A percentile compares a stretch with the other conserved stretches of the same genome.
phyloP scores from a whole-genome alignment of 2,888 invertebrate genomes.

The Ptycholaimellus sp. region DNA sequence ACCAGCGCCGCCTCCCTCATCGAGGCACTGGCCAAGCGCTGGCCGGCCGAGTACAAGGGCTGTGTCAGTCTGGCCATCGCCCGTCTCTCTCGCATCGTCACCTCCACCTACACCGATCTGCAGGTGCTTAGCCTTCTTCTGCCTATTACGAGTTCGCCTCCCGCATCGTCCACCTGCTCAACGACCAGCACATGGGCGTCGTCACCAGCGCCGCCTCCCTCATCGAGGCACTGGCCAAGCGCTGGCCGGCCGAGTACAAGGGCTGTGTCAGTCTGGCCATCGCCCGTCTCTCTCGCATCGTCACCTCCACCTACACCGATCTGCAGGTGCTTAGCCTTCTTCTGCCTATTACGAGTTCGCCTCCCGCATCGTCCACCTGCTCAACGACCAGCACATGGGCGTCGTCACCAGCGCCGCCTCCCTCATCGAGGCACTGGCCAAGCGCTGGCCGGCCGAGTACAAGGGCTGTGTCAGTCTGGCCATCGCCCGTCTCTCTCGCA shows the following conservation, averaged over 20 bases:
- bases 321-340: too few species aligned
- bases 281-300: constrained; percentile 72
- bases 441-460: constrained; percentile 95
- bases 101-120: constrained; percentile 90
- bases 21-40: constrained; percentile 88
- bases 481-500: constrained; percentile 73
- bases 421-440: constrained; percentile 86
- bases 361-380: constrained; percentile 81
- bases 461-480: constrained; percentile 95
- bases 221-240: constrained; percentile 89
- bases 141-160: constrained; percentile 99
- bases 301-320: constrained; percentile 94
- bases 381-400: constrained; percentile 97
- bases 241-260: constrained; percentile 96
- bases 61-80: constrained; percentile 94
- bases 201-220: constrained; percentile 93
- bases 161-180: constrained; percentile 83
- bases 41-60: constrained; percentile 96
- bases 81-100: constrained; percentile 74
- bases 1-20: constrained; percentile 93
- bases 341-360: too few species aligned
- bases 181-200: constrained; percentile 97
- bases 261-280: constrained; percentile 94
- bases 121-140: too few species aligned
- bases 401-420: constrained; percentile 97